A percentile compares a stretch with the other conserved stretches of the same genome.
phyloP scores from a whole-genome alignment of 2,797 vertebrate species.

The Phrynocephalus vlangalii region DNA sequence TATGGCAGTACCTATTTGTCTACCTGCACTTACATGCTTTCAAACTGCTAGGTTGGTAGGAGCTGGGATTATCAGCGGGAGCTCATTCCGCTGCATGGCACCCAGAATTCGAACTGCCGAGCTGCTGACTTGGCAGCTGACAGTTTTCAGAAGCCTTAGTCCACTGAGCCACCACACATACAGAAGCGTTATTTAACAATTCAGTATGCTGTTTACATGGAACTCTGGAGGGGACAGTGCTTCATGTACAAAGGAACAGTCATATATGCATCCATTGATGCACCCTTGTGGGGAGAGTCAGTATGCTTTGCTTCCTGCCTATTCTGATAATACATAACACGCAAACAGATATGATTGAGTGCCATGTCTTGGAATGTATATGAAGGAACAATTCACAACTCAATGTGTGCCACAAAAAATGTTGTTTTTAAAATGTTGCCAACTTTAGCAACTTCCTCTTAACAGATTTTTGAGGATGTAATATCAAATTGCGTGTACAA shows the following conservation, averaged over 20 bases:
- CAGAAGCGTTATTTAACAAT: not conserved
- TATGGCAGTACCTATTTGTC: too few species aligned
- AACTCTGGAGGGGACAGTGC: too few species aligned
- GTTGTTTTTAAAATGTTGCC: not conserved
- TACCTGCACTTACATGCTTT: too few species aligned
- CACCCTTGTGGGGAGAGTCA: not conserved
- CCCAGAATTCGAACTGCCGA: too few species aligned
- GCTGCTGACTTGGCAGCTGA: too few species aligned
- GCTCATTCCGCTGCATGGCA: too few species aligned
- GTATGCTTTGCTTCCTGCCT: too few species aligned
- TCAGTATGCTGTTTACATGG: not conserved
- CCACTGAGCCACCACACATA: too few species aligned
- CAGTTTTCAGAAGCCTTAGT: too few species aligned
- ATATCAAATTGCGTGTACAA: slow-evolving; percentile 9
- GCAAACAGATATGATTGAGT: not conserved
- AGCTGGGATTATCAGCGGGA: too few species aligned
- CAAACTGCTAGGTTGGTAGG: too few species aligned
- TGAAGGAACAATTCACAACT: not conserved
- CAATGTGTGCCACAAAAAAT: not conserved
- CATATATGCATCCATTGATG: not conserved
- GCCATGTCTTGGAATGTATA: not conserved
- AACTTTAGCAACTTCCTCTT: not conserved
- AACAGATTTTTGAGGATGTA: not conserved
- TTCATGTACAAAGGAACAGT: not conserved
- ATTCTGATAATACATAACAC: not conserved